Conservation (phyloP, 2,113 vertebrate species). For the Conger conger region DNA sequence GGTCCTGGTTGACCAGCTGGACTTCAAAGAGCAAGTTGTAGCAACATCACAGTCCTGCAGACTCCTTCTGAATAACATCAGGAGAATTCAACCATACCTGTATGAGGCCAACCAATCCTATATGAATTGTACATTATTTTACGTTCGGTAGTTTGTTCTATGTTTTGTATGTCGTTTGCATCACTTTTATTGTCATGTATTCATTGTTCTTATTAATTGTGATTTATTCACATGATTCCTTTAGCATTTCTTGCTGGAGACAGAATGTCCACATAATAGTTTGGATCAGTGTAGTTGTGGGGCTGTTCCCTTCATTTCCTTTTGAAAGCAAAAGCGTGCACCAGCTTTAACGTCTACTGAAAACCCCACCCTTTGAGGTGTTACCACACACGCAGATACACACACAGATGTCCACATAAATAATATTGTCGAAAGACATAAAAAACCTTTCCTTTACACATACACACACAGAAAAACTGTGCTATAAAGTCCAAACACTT, state of each 20-base stretch:
- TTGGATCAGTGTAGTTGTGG: background rate
- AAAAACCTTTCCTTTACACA: conserved; percentile 28
- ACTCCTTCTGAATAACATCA: too few relatives aligned
- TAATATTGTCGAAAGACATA: conserved; percentile 40
- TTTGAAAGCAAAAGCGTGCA: background rate
- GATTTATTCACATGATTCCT: background rate
- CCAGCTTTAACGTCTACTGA: background rate
- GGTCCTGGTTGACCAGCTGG: too few relatives aligned
- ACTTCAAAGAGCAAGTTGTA: too few relatives aligned
- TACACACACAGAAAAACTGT: background rate
- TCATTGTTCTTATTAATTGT: background rate
- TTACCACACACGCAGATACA: background rate
- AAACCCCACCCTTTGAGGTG: background rate
- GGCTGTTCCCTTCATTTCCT: background rate
- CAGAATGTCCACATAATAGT: background rate
- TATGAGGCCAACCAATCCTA: too few relatives aligned
- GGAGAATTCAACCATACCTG: too few relatives aligned
- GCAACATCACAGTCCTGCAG: too few relatives aligned
- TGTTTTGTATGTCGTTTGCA: too few relatives aligned
- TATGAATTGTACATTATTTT: too few relatives aligned
- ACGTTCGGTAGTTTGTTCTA: too few relatives aligned
- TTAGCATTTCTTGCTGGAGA: background rate
- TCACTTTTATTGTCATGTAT: background rate
- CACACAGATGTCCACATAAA: conserved; percentile 31
- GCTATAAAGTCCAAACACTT: background rate